These are phyloP conservation scores for Halocaridina rubra DNA, from an alignment of 2,888 invertebrate species.

Conservation along the genomic window DNA sequence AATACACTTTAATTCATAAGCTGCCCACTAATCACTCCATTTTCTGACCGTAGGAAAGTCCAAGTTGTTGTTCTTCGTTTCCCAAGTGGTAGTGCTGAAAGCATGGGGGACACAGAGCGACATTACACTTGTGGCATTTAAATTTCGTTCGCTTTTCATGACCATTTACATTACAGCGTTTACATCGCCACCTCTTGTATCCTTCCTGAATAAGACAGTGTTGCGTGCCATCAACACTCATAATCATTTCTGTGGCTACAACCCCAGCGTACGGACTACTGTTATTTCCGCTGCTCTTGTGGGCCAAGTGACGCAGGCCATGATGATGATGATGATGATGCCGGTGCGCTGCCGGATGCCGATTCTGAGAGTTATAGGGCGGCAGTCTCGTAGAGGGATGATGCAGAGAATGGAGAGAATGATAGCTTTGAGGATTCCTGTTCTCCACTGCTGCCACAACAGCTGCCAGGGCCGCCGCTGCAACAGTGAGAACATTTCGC, in stretches of 20 bases:
- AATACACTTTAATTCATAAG: no score
- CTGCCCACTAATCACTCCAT: no score
- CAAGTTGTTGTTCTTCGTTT: not conserved
- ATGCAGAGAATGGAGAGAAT: no score
- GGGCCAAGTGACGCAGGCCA: not conserved
- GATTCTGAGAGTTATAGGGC: not conserved
- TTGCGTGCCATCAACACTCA: constrained; percentile 5
- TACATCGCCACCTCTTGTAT: constrained; percentile 51
- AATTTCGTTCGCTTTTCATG: constrained; percentile 55
- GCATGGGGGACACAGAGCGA: constrained; percentile 51
- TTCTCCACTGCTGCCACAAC: constrained; percentile 36
- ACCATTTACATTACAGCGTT: constrained; percentile 40
- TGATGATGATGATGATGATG: constrained; percentile 26
- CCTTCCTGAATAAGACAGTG: constrained; percentile 50
- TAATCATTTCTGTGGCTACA: constrained; percentile 31
- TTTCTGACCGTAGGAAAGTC: not conserved
- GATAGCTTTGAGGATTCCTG: no score
- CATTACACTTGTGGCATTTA: constrained; percentile 47
- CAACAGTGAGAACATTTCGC: constrained; percentile 44
- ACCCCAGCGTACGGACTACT: constrained; percentile 19
- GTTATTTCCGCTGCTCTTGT: constrained; percentile 10
- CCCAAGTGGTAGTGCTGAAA: constrained; percentile 38
- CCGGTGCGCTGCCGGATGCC: constrained; percentile 13
- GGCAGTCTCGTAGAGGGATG: no score
- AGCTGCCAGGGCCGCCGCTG: constrained; percentile 44